Conservation (phyloP, 1,140 invertebrate genomes). For the Heliconius hermathena region DNA sequence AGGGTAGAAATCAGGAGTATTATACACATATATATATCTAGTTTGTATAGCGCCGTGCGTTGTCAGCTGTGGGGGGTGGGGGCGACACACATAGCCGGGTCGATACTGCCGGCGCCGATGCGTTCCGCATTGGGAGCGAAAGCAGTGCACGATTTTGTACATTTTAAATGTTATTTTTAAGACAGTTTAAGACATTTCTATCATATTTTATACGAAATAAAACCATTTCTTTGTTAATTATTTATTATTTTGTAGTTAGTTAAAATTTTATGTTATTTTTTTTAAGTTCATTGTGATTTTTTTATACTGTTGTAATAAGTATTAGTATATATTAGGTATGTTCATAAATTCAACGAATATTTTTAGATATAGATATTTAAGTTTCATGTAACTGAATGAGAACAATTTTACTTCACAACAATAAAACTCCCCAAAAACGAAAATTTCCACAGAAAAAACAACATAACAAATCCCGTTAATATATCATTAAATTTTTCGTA, state of each 20-base stretch:
- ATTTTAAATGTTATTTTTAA: not conserved
- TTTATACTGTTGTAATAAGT: too few relatives aligned
- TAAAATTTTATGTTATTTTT: not conserved
- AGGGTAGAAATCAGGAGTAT: constrained; percentile 24
- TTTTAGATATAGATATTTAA: too few relatives aligned
- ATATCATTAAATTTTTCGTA: not conserved
- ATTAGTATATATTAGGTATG: too few relatives aligned
- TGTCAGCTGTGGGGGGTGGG: constrained; percentile 48
- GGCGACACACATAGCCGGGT: constrained; percentile 65
- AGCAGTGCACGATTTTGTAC: constrained; percentile 23
- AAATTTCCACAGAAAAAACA: not conserved
- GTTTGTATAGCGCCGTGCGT: constrained; percentile 31
- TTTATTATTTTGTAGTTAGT: not conserved
- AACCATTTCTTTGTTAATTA: not conserved
- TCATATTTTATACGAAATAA: too few relatives aligned
- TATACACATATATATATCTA: not conserved
- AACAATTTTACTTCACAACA: not conserved
- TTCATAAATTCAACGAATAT: too few relatives aligned
- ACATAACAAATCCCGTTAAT: not conserved
- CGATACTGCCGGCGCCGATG: constrained; percentile 63
- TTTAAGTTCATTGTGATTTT: too few relatives aligned
- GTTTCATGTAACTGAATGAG: too few relatives aligned
- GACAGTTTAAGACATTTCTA: too few relatives aligned
- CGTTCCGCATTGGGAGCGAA: constrained; percentile 39
- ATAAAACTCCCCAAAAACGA: not conserved